phyloP scores from a whole-genome alignment of 2,113 vertebrate species.

The Phainopepla nitens region DNA sequence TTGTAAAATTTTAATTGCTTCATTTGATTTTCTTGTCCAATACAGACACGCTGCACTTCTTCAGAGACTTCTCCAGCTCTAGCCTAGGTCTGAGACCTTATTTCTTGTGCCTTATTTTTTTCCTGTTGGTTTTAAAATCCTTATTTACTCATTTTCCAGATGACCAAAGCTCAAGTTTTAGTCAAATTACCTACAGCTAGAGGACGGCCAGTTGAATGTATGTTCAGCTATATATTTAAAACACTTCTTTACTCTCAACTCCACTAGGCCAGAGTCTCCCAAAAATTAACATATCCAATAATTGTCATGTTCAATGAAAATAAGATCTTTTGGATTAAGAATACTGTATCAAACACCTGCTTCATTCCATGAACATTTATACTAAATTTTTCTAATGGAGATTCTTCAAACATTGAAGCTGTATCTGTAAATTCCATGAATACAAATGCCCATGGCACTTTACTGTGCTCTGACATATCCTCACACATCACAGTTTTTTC shows the following conservation, averaged over 20 bases:
- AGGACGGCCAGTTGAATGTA: neutral
- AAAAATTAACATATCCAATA: neutral
- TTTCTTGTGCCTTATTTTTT: neutral
- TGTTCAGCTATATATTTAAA: neutral
- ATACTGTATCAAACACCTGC: neutral
- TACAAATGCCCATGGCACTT: constrained; percentile 24
- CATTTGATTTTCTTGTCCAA: neutral
- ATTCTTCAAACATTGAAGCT: constrained; percentile 51
- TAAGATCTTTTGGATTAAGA: neutral
- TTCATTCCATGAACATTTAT: neutral
- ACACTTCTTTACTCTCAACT: neutral
- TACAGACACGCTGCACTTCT: neutral
- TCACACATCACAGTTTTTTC: constrained; percentile 59
- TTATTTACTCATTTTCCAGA: neutral
- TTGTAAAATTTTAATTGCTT: neutral
- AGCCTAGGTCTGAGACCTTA: neutral
- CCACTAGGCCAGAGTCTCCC: neutral
- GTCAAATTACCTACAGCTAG: neutral
- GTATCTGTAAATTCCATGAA: constrained; percentile 66
- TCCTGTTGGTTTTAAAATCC: neutral
- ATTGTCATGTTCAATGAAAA: neutral
- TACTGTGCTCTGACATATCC: constrained; percentile 49
- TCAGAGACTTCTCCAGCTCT: neutral
- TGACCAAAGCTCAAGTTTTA: neutral
- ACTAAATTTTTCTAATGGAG: neutral